A percentile compares a stretch with the other conserved stretches of the same genome.
These are phyloP conservation scores for Habropoda laboriosa DNA, from an alignment of 1,140 invertebrate species.

Conservation along the genomic window DNA sequence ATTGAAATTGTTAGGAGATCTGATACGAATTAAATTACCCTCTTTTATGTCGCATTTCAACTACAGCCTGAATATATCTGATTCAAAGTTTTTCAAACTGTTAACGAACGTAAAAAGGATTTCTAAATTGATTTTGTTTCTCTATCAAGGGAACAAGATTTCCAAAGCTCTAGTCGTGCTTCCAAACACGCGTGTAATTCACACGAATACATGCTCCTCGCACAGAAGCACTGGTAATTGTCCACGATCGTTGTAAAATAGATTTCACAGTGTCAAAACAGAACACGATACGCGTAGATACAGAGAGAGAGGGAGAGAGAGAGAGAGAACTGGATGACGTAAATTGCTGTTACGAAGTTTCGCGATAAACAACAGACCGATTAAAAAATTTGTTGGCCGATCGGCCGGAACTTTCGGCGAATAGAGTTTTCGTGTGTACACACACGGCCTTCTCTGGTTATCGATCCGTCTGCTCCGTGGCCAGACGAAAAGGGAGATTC, in stretches of 20 bases:
- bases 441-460: slow-evolving; percentile 1
- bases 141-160: too few relatives aligned
- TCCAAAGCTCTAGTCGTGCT: background rate
- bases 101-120: too few relatives aligned
- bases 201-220: background rate
- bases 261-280: slow-evolving; percentile 19
- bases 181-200: background rate
- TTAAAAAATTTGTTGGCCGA: slow-evolving; percentile 16
- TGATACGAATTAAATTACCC: too few relatives aligned
- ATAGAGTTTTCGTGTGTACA: slow-evolving; percentile 18
- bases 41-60: too few relatives aligned
- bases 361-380: slow-evolving; percentile 29
- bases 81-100: too few relatives aligned
- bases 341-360: background rate
- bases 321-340: too few relatives aligned
- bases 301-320: background rate
- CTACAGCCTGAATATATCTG: too few relatives aligned
- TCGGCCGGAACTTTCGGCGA: slow-evolving; percentile 7
- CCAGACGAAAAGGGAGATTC: too few relatives aligned
- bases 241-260: background rate
- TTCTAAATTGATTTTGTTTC: too few relatives aligned
- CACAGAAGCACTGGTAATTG: background rate
- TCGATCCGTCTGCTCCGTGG: slow-evolving; percentile 28
- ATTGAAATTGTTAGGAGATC: too few relatives aligned
- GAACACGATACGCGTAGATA: background rate